Conservation (phyloP, 2,797 vertebrate species). For the Lagocephalus sceleratus region DNA sequence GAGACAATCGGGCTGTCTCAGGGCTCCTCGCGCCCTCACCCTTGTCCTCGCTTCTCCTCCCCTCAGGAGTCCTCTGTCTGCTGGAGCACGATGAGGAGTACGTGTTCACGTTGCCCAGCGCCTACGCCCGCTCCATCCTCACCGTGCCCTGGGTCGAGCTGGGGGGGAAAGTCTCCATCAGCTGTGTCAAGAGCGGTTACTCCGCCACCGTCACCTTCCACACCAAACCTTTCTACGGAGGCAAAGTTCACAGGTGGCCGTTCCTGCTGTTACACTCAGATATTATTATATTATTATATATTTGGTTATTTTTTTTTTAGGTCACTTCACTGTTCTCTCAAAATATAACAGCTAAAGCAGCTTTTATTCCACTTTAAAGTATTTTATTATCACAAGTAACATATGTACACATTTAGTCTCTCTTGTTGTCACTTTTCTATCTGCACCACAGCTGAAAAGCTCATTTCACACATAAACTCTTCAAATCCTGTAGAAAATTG, state of each 20-base stretch:
- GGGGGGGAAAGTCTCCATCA: slow-evolving; percentile 91
- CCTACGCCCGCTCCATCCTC: slow-evolving; percentile 95
- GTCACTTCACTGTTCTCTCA: no score
- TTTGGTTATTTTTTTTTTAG: no score
- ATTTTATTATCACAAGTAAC: no score
- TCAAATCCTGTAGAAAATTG: no score
- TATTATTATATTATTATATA: no score
- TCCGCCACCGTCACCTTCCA: slow-evolving; percentile 89
- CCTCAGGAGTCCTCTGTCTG: slow-evolving; percentile 83
- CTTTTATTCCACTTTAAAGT: no score
- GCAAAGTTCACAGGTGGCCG: slow-evolving; percentile 90
- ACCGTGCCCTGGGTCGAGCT: slow-evolving; percentile 96
- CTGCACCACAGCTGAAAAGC: no score
- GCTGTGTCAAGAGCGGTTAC: slow-evolving; percentile 88
- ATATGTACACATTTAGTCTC: no score
- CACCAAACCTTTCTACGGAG: slow-evolving; percentile 95
- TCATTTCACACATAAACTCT: no score
- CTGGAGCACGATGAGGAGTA: slow-evolving; percentile 91
- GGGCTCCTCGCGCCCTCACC: no score
- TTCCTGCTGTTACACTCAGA: background rate
- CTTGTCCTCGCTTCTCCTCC: background rate
- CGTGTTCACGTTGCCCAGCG: slow-evolving; percentile 91
- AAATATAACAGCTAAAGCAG: no score
- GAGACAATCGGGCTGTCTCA: background rate
- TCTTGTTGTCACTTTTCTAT: no score